Evolutionary conservation across 1,140 invertebrate species (phyloP).

Genomic region (Cyphomyrmex costatus): DNA sequence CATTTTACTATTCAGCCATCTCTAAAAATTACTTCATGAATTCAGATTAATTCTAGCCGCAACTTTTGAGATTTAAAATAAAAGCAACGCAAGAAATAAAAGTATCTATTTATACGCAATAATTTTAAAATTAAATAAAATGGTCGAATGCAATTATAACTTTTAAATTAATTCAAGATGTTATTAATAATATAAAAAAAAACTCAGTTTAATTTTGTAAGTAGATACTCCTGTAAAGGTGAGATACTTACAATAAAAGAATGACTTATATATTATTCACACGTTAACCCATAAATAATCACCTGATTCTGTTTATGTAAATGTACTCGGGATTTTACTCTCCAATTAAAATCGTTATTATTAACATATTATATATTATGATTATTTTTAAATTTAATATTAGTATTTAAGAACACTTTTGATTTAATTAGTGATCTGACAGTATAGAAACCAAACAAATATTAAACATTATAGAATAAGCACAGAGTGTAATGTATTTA

Average conservation of each 20-base stretch:
- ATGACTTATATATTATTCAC: neutral
- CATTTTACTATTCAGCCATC: neutral
- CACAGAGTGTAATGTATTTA: too few species aligned
- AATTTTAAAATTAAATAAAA: constrained; percentile 9
- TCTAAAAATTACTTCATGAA: neutral
- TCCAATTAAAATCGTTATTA: too few species aligned
- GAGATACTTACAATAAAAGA: neutral
- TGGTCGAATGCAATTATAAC: neutral
- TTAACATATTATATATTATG: too few species aligned
- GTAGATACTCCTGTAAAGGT: neutral
- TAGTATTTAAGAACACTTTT: too few species aligned
- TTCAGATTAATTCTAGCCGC: neutral
- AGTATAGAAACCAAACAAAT: too few species aligned
- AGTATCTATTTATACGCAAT: neutral
- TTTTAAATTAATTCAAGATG: neutral
- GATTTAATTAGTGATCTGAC: too few species aligned
- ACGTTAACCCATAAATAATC: too few species aligned
- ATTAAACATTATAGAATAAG: too few species aligned
- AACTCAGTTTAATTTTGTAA: neutral
- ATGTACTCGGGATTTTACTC: too few species aligned
- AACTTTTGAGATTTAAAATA: neutral
- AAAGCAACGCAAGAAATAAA: neutral
- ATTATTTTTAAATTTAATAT: too few species aligned
- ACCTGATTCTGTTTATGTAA: too few species aligned
- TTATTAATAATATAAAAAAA: neutral